Evolutionary conservation across 1,140 invertebrate genomes (phyloP).

Genomic region (Heliconius eleuchia): DNA sequence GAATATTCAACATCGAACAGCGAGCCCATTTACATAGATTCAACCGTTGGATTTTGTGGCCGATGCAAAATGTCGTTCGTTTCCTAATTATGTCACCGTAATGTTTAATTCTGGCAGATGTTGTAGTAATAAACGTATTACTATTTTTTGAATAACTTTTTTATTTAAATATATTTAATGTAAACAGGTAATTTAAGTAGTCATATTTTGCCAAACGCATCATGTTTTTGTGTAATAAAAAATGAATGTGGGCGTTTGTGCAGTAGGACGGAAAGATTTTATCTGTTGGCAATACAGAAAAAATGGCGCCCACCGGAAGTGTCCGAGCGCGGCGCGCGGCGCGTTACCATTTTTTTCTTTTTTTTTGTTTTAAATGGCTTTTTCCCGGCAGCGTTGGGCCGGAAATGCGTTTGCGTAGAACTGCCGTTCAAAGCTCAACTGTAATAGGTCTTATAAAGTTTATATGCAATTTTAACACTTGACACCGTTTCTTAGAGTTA

Average conservation of each 20-base stretch:
- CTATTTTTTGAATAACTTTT: background rate
- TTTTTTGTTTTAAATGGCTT: constrained; percentile 81
- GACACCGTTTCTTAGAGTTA: constrained; percentile 50
- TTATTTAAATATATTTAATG: constrained; percentile 13
- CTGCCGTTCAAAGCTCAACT: constrained; percentile 59
- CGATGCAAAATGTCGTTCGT: constrained; percentile 42
- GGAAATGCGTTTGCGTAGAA: constrained; percentile 81
- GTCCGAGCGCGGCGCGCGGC: constrained; percentile 77
- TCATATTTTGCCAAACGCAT: constrained; percentile 67
- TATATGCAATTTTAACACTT: constrained; percentile 65
- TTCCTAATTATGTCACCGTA: constrained; percentile 41
- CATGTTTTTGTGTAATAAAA: constrained; percentile 61
- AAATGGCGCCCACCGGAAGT: constrained; percentile 81
- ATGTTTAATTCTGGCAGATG: constrained; percentile 43
- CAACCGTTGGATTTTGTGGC: constrained; percentile 74
- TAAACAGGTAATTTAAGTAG: constrained; percentile 31
- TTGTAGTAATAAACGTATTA: constrained; percentile 15
- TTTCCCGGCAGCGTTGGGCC: constrained; percentile 79
- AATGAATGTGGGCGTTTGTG: constrained; percentile 74
- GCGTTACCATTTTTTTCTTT: constrained; percentile 78
- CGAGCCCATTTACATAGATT: constrained; percentile 79
- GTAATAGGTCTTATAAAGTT: constrained; percentile 59
- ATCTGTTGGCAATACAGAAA: constrained; percentile 81
- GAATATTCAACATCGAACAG: constrained; percentile 80
- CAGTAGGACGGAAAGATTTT: constrained; percentile 81